A percentile compares a stretch with the other conserved stretches of the same genome.
phyloP scores from a whole-genome alignment of 2,113 vertebrate species.

The Odontesthes bonariensis region DNA sequence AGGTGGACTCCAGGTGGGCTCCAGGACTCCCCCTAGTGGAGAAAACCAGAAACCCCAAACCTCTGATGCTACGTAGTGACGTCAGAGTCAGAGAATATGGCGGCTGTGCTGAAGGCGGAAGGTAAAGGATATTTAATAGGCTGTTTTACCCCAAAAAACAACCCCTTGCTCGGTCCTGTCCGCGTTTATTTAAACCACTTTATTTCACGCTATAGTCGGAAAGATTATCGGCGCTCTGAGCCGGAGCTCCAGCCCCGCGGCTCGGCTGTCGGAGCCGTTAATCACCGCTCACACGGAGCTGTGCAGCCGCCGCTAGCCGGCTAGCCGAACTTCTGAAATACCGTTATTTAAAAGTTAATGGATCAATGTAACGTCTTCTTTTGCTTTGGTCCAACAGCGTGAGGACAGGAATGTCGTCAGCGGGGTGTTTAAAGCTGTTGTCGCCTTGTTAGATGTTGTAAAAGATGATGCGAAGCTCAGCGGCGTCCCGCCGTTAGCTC shows the following conservation, averaged over 20 bases:
- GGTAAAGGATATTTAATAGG: constrained; percentile 51
- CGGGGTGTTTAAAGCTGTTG: not conserved
- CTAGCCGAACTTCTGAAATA: constrained; percentile 13
- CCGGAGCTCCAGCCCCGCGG: not conserved
- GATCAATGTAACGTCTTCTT: not conserved
- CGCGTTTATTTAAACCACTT: not conserved
- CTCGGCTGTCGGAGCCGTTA: not conserved
- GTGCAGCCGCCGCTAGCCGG: too few relatives aligned
- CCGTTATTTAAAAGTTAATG: not conserved
- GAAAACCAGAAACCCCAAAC: too few relatives aligned
- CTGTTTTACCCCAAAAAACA: not conserved
- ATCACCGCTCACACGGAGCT: too few relatives aligned
- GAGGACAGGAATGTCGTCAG: rapidly evolving
- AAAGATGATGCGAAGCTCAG: not conserved
- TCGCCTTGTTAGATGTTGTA: not conserved
- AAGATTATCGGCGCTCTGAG: rapidly evolving
- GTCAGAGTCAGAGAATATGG: constrained; percentile 69
- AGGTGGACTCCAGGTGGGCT: too few relatives aligned
- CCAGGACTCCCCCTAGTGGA: too few relatives aligned
- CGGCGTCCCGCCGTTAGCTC: not conserved
- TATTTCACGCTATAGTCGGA: not conserved
- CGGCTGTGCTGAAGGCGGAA: constrained; percentile 71
- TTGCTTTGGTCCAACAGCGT: rapidly evolving
- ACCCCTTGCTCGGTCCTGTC: not conserved
- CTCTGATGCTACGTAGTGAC: constrained; percentile 48